These are phyloP conservation scores for Andricus grossulariae DNA, from an alignment of 1,140 invertebrate species.

Conservation along the genomic window DNA sequence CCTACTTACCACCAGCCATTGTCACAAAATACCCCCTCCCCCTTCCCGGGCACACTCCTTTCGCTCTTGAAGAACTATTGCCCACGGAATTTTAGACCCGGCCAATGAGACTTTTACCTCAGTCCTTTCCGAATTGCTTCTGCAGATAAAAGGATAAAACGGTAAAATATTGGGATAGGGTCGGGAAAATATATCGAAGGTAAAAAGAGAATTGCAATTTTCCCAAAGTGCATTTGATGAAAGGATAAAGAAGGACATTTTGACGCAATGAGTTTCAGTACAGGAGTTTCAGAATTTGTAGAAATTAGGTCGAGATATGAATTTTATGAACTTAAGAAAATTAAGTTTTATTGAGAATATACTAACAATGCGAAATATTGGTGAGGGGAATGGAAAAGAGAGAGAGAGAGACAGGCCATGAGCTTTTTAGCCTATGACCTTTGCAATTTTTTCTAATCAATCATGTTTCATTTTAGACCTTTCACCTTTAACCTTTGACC, in stretches of 20 bases:
- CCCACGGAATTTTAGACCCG: not conserved
- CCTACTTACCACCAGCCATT: conserved; percentile 13
- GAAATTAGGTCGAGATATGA: no score
- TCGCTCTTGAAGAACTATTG: not conserved
- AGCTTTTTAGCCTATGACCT: no score
- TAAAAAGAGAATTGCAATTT: conserved; percentile 2
- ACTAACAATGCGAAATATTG: no score
- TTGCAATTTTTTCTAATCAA: no score
- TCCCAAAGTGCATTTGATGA: conserved; percentile 6
- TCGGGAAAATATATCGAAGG: not conserved
- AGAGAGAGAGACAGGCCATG: no score
- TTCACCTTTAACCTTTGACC: no score
- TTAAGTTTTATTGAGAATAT: no score
- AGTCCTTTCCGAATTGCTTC: not conserved
- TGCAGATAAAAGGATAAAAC: not conserved
- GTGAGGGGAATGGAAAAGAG: no score
- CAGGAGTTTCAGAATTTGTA: no score
- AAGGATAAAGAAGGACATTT: not conserved
- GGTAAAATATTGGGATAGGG: not conserved
- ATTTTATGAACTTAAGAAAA: no score
- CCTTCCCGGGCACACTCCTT: not conserved
- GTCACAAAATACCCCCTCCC: not conserved
- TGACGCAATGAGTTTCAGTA: not conserved
- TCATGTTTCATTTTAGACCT: no score
- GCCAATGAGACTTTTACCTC: not conserved